Conservation (phyloP, 2,797 vertebrate genomes). For the Mastacembelus armatus region DNA sequence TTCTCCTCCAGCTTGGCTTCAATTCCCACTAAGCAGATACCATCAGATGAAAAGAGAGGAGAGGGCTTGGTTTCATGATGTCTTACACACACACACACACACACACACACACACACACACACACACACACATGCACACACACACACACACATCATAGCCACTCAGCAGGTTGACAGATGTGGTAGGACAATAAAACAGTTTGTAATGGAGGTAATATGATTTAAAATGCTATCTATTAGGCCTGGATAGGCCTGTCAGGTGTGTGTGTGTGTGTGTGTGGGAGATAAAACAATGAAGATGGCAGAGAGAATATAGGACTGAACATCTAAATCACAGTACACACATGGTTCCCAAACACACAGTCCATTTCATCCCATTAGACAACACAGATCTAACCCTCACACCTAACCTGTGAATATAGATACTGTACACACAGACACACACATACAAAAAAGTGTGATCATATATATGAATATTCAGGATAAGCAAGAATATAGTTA, state of each 20-base stretch:
- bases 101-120: constrained; percentile 48
- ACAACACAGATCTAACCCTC: constrained; percentile 58
- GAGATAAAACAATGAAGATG: constrained; percentile 76
- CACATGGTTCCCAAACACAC: constrained; percentile 17
- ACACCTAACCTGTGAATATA: constrained; percentile 36
- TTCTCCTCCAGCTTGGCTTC: constrained; percentile 91
- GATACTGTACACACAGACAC: too few species aligned
- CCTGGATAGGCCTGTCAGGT: constrained; percentile 80
- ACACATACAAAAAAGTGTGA: constrained; percentile 32
- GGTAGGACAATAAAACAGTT: constrained; percentile 93
- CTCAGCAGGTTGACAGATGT: constrained; percentile 89
- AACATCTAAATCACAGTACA: constrained; percentile 71
- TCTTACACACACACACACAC: constrained; percentile 12
- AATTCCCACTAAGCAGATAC: constrained; percentile 95
- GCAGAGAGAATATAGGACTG: constrained; percentile 76
- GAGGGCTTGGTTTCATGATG: constrained; percentile 56
- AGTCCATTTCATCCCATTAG: constrained; percentile 58
- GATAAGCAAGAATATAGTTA: constrained; percentile 52
- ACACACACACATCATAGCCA: constrained; percentile 85
- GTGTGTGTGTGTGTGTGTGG: constrained; percentile 55
- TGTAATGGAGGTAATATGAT: constrained; percentile 99
- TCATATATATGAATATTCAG: constrained; percentile 28
- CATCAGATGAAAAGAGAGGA: constrained; percentile 83
- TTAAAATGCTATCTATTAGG: constrained; percentile 99
- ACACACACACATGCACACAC: constrained; percentile 56